Evolutionary conservation across 2,888 invertebrate genomes (phyloP).

Genomic region (Tanytarsus gracilentus): DNA sequence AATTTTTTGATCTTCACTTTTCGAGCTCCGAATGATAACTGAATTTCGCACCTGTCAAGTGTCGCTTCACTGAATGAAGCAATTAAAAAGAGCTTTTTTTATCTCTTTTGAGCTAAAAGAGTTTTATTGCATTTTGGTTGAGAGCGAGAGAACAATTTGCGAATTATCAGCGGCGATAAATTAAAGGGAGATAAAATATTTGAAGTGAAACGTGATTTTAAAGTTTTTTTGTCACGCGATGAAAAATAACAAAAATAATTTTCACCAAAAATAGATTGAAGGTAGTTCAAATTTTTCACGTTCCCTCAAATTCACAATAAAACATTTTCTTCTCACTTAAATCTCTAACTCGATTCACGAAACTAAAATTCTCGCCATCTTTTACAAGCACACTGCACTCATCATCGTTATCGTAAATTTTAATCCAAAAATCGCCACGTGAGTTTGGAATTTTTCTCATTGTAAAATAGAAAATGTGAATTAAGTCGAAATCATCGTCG

Average conservation of each 20-base stretch:
- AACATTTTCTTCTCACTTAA: background rate
- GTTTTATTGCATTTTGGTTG: too few relatives aligned
- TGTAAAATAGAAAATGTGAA: slow-evolving; percentile 3
- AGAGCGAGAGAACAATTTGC: too few relatives aligned
- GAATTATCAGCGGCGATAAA: too few relatives aligned
- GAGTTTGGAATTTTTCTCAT: background rate
- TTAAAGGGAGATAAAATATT: too few relatives aligned
- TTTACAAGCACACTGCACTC: background rate
- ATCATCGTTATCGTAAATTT: background rate
- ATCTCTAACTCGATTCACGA: background rate
- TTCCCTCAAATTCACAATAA: background rate
- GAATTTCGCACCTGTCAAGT: too few relatives aligned
- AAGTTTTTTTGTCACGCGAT: too few relatives aligned
- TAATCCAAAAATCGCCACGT: background rate
- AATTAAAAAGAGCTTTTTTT: too few relatives aligned
- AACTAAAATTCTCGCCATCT: background rate
- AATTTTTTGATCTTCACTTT: too few relatives aligned
- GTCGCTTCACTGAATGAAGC: too few relatives aligned
- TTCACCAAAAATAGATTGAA: background rate
- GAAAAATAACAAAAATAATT: background rate
- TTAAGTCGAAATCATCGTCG: background rate
- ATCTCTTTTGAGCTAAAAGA: too few relatives aligned
- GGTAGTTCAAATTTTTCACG: background rate
- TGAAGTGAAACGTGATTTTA: too few relatives aligned
- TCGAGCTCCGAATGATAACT: too few relatives aligned